Conservation (phyloP, 2,797 vertebrate species). For the Lepus townsendii region DNA sequence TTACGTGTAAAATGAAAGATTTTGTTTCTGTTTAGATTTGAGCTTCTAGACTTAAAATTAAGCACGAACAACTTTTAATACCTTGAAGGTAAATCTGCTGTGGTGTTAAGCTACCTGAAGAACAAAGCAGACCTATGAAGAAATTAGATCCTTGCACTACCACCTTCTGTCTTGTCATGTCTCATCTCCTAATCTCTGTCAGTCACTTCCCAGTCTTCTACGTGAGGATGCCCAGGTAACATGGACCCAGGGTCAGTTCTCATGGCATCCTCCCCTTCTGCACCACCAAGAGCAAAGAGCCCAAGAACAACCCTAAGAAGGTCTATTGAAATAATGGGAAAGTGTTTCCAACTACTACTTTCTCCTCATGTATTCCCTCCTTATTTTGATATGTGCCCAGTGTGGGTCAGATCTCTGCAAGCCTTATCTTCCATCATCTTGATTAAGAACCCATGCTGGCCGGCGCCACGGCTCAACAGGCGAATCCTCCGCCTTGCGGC, state of each 20-base stretch:
- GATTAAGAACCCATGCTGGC: neutral
- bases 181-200: neutral
- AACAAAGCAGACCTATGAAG: neutral
- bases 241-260: neutral
- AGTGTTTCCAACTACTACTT: neutral
- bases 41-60: neutral
- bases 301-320: neutral
- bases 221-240: neutral
- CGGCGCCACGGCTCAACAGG: too few species aligned
- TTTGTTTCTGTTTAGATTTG: neutral
- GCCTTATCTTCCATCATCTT: neutral
- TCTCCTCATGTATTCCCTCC: neutral
- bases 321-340: neutral
- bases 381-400: neutral
- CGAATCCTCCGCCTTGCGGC: too few species aligned
- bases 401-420: neutral
- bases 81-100: neutral
- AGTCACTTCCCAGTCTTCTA: neutral
- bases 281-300: neutral
- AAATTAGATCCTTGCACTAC: neutral
- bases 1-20: slow-evolving; percentile 8
- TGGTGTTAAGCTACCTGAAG: slow-evolving; percentile 5
- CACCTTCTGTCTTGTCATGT: neutral
- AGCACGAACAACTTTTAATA: neutral
- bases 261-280: neutral